Conservation (phyloP, 1,140 invertebrate genomes). For the Drosophila lacteicornis region DNA sequence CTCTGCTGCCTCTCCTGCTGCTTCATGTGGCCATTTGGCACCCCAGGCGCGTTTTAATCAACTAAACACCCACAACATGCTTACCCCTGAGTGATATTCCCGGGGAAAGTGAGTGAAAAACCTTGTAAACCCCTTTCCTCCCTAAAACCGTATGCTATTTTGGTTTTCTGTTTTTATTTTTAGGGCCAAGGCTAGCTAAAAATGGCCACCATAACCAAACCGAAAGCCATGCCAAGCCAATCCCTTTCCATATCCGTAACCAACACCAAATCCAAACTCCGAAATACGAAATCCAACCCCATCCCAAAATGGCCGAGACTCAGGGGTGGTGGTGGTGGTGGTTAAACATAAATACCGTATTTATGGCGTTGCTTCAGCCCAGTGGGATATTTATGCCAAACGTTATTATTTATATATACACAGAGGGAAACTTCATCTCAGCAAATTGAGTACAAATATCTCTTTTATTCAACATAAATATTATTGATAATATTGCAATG, state of each 20-base stretch:
- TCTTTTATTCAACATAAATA: not conserved
- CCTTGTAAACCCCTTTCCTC: constrained; percentile 68
- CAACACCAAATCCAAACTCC: constrained; percentile 13
- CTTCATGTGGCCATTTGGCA: constrained; percentile 26
- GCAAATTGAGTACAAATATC: not conserved
- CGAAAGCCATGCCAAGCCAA: not conserved
- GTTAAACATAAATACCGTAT: constrained; percentile 68
- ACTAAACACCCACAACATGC: constrained; percentile 52
- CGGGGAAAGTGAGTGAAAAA: constrained; percentile 62
- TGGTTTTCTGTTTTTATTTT: constrained; percentile 60
- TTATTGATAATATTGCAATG: not conserved
- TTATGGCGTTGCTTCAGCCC: constrained; percentile 61
- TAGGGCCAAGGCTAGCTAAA: constrained; percentile 58
- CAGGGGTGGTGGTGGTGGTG: constrained; percentile 67
- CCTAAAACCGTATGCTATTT: constrained; percentile 45
- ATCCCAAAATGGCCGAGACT: constrained; percentile 34
- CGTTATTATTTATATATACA: constrained; percentile 65
- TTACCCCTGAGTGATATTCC: constrained; percentile 18
- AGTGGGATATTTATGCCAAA: constrained; percentile 62
- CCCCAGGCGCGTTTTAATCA: constrained; percentile 59
- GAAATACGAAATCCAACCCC: constrained; percentile 25
- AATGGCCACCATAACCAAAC: constrained; percentile 50
- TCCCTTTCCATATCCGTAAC: constrained; percentile 25
- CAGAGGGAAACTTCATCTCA: not conserved
- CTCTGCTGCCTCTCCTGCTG: constrained; percentile 16